Percentiles rank a stretch among this genome's conserved stretches.
These are phyloP conservation scores for Parotia lawesii DNA, from an alignment of 2,113 vertebrate genomes.

Conservation along the genomic window DNA sequence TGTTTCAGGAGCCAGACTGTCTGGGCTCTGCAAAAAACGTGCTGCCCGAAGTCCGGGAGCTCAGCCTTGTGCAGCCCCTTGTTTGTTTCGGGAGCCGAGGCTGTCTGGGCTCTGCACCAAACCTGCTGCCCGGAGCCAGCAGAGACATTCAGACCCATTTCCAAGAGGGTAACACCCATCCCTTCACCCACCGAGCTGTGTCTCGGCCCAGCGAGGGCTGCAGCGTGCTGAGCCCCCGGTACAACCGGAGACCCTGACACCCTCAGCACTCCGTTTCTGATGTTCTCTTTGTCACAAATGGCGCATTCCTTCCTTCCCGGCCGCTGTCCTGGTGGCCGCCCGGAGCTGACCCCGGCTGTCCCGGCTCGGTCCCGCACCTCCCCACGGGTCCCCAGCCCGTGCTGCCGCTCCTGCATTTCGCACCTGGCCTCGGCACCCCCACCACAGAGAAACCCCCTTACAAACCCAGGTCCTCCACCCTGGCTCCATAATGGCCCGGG, in stretches of 20 bases:
- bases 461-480: neutral
- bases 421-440: neutral
- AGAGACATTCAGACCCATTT: neutral
- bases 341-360: neutral
- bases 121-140: accelerated
- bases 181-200: accelerated
- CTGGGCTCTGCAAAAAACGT: no score
- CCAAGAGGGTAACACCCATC: accelerated
- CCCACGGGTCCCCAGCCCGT: no score
- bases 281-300: neutral
- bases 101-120: neutral
- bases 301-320: accelerated
- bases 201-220: neutral
- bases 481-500: neutral
- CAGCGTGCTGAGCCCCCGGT: neutral
- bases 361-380: neutral
- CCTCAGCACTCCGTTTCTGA: accelerated
- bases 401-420: neutral
- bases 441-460: accelerated
- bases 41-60: neutral
- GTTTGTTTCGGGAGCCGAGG: accelerated
- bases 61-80: neutral
- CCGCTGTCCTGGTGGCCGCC: neutral
- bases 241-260: neutral
- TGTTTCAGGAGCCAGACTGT: accelerated